Percentiles rank a stretch among this genome's conserved stretches.
These are phyloP conservation scores for Elanus axillaris DNA, from an alignment of 2,113 vertebrate genomes.

Conservation along the genomic window DNA sequence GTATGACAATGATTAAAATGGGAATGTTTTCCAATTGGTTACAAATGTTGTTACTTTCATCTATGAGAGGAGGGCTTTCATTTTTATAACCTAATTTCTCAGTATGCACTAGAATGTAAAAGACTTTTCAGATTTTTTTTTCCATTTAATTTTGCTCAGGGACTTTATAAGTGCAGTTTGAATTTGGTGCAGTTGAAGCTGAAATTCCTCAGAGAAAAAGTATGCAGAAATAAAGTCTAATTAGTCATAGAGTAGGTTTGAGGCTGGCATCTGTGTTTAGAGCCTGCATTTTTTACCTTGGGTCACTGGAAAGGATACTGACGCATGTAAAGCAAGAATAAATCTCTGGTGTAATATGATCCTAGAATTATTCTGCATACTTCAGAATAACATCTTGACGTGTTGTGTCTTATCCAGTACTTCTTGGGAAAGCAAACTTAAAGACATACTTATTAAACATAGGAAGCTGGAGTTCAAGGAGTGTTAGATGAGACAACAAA, in stretches of 20 bases:
- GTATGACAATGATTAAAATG: conserved; percentile 10
- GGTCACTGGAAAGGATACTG: neutral
- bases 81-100: conserved; percentile 28
- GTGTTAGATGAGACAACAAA: neutral
- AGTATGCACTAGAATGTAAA: neutral
- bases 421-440: neutral
- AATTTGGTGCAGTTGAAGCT: neutral
- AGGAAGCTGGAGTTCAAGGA: neutral
- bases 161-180: neutral
- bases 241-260: neutral
- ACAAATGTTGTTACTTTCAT: conserved; percentile 45
- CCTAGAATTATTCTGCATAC: neutral
- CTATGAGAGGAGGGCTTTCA: neutral
- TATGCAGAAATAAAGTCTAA: neutral
- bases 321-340: neutral
- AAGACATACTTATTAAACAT: neutral
- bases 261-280: neutral
- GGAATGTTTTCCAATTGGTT: conserved; percentile 43
- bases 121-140: neutral
- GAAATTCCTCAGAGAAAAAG: neutral
- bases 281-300: neutral
- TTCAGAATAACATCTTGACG: neutral
- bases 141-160: neutral
- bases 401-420: neutral
- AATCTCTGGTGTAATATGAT: neutral